These are phyloP conservation scores for Pseudotriccus pelzelni DNA, from an alignment of 2,797 vertebrate genomes.

Conservation along the genomic window DNA sequence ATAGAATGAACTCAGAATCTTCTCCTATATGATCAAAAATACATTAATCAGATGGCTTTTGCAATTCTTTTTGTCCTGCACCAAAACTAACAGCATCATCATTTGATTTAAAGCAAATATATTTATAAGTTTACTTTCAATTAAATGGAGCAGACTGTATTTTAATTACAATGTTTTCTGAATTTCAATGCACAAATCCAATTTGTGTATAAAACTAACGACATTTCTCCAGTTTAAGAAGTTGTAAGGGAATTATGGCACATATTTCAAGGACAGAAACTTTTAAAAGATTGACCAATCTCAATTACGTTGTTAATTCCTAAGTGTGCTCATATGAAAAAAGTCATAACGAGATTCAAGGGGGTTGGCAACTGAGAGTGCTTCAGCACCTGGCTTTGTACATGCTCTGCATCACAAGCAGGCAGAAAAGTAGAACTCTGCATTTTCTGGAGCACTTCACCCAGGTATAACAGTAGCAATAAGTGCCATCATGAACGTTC, in stretches of 20 bases:
- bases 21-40: not conserved
- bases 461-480: not conserved
- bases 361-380: not conserved
- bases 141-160: slow-evolving; percentile 15
- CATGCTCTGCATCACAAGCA: slow-evolving; percentile 29
- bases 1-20: not conserved
- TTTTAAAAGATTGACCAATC: slow-evolving; percentile 16
- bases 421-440: not conserved
- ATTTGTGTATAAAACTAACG: not conserved
- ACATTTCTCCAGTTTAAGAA: not conserved
- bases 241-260: not conserved
- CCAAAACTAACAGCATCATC: not conserved
- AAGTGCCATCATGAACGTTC: not conserved
- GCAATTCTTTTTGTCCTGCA: not conserved
- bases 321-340: slow-evolving; percentile 12
- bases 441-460: not conserved
- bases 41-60: not conserved
- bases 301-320: slow-evolving; percentile 45
- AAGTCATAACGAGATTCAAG: slow-evolving; percentile 13
- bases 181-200: slow-evolving; percentile 40
- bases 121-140: not conserved
- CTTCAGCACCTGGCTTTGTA: slow-evolving; percentile 32
- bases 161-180: slow-evolving; percentile 62
- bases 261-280: slow-evolving; percentile 26
- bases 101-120: not conserved